Evolutionary conservation across 2,888 invertebrate genomes (phyloP), one percentile per base, ranked within the genome.

Genomic region (Mesoligia furuncula): DNA sequence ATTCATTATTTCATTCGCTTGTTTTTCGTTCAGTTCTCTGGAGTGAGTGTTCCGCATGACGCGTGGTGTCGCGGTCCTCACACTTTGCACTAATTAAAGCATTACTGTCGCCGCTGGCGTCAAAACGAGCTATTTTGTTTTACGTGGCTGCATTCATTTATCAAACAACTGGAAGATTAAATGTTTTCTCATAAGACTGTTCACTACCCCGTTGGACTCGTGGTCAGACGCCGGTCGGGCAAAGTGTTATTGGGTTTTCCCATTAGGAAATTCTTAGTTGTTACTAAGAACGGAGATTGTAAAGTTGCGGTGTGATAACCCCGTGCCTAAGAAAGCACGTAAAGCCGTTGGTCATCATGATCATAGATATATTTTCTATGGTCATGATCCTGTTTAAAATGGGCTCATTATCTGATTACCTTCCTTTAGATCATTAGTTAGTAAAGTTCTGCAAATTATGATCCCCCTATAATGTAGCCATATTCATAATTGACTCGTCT

Each of bases 1-100:
- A 9, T 66, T 78, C 59, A 71, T 66, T 83, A 73, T 59, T 69
- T 77, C 61, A 68, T 81, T 69, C 45, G 69, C 5, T 7, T 27
- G 45, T 78, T 73, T 83, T 64, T 73, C 65, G 11, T 71, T 51
- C 27, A 59, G 42, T 13, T 51, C n/a, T 54, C n/a, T 54, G 39
- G 3, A 31, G 42, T 57, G 27, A 48, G n/a, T 17, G 54, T 36
- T 36, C 42, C 31, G 39, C 45, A 48, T n/a, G n/a, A 51, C 27
- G 57, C 61, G 9, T 31, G 0, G 20, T 69, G 59, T 66, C 57
- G 27, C 54, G 27, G 31, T 13, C 36, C 24, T 67, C 57, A 75
- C 70, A 71, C 31, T 61, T 5, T n/a, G 27, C 73, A 20, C 24
- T 75, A 27, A 80, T 73, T 48, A 48, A 84, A 57, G 45, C 54